phyloP scores from a whole-genome alignment of 2,888 invertebrate species.

The Dasysyrphus tricinctus region DNA sequence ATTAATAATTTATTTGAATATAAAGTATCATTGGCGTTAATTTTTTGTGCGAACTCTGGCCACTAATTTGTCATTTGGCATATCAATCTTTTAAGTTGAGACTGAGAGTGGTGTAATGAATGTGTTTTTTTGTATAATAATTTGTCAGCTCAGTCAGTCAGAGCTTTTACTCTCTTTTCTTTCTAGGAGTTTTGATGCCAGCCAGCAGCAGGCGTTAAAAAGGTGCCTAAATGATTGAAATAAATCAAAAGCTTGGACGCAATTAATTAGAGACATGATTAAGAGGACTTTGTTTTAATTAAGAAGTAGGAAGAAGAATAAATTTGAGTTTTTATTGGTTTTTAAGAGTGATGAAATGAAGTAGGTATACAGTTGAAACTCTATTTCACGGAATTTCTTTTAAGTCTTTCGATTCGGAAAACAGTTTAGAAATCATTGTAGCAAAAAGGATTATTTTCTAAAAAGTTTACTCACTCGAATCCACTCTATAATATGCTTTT shows the following conservation, averaged over 20 bases:
- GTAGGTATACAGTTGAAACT: background rate
- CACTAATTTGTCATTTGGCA: constrained; percentile 66
- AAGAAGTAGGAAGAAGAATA: constrained; percentile 1
- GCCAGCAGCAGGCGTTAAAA: background rate
- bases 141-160: background rate
- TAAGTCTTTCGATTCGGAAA: no score
- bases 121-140: constrained; percentile 34
- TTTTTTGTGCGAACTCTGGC: constrained; percentile 55
- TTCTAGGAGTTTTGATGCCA: background rate
- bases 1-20: constrained; percentile 66
- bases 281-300: constrained; percentile 36
- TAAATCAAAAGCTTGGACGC: constrained; percentile 53
- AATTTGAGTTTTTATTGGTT: constrained; percentile 2
- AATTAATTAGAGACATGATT: constrained; percentile 40
- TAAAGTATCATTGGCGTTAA: constrained; percentile 63
- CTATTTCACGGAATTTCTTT: no score
- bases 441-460: no score
- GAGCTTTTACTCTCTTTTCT: constrained; percentile 4
- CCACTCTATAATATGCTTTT: no score
- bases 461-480: no score
- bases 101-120: constrained; percentile 49
- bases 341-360: background rate
- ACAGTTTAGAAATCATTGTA: no score
- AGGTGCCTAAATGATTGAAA: constrained; percentile 39
- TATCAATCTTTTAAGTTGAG: constrained; percentile 38